phyloP scores from a whole-genome alignment of 2,797 vertebrate species.

The Sebastes taczanowskii region DNA sequence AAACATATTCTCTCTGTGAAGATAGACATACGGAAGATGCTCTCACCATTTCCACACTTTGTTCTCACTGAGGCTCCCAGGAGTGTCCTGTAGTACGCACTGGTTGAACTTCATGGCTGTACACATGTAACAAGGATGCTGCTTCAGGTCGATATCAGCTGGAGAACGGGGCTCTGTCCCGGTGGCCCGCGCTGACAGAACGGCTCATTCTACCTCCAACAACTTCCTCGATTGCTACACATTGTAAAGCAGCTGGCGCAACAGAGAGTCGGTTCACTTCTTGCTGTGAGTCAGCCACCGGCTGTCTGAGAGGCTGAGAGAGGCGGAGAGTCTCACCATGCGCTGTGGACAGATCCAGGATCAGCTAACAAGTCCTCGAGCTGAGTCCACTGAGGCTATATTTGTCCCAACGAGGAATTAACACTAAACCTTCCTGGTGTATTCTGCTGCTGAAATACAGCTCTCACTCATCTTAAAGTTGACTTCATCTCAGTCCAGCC shows the following conservation, averaged over 20 bases:
- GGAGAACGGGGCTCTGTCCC: constrained; percentile 27
- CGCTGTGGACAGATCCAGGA: neutral
- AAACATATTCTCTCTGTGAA: neutral
- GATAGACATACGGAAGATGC: neutral
- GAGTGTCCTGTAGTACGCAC: constrained; percentile 51
- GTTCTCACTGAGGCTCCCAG: constrained; percentile 47
- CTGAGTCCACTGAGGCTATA: constrained; percentile 33
- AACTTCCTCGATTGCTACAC: constrained; percentile 18
- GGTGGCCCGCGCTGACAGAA: neutral
- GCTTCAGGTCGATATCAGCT: constrained; percentile 24
- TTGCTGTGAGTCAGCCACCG: neutral
- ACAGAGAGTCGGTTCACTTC: neutral
- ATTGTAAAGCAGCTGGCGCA: constrained; percentile 3
- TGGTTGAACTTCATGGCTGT: constrained; percentile 83
- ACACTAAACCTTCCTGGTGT: constrained; percentile 47
- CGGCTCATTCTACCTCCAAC: constrained; percentile 32
- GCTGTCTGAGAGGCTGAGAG: neutral
- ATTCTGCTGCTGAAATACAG: constrained; percentile 54
- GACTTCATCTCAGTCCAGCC: constrained; percentile 55
- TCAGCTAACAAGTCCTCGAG: constrained; percentile 12
- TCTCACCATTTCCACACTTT: constrained; percentile 84
- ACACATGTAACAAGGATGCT: constrained; percentile 61
- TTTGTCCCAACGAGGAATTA: constrained; percentile 46
- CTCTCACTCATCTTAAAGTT: constrained; percentile 55
- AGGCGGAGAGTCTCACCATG: constrained; percentile 22